These are phyloP conservation scores for Chinchilla lanigera DNA, from an alignment of 2,113 vertebrate species.

Conservation along the genomic window DNA sequence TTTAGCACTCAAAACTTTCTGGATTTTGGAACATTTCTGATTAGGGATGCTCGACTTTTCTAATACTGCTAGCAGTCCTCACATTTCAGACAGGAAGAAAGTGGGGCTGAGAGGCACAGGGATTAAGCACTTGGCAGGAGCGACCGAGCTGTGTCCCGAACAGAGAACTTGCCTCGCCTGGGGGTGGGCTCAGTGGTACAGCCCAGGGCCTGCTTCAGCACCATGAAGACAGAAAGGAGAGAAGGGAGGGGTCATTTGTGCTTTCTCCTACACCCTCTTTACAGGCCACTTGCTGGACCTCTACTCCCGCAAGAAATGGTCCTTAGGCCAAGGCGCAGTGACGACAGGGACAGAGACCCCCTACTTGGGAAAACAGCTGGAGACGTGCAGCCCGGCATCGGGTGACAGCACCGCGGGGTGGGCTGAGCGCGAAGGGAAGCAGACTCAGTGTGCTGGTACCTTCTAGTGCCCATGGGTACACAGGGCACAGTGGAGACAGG, in stretches of 20 bases:
- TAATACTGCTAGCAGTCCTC: not conserved
- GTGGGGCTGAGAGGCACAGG: not conserved
- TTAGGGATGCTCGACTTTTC: not conserved
- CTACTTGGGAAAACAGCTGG: not conserved
- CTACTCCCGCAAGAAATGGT: not conserved
- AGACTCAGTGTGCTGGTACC: fast-evolving
- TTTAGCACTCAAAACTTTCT: not conserved
- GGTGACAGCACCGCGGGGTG: no score
- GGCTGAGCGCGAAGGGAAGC: not conserved
- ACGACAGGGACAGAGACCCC: not conserved
- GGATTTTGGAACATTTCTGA: not conserved
- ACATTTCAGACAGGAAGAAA: not conserved
- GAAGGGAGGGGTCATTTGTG: not conserved
- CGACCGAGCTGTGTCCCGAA: not conserved
- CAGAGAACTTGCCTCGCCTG: not conserved
- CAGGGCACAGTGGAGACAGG: not conserved
- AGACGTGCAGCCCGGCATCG: not conserved
- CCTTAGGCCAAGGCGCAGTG: not conserved
- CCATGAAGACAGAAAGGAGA: not conserved
- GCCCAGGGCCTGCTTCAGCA: not conserved
- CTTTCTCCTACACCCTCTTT: not conserved
- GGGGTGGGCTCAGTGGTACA: not conserved
- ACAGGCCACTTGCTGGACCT: not conserved
- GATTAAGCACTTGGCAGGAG: not conserved
- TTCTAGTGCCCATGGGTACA: not conserved